Evolutionary conservation across 2,797 vertebrate genomes (phyloP).

Genomic region (Vespertilio murinus): DNA sequence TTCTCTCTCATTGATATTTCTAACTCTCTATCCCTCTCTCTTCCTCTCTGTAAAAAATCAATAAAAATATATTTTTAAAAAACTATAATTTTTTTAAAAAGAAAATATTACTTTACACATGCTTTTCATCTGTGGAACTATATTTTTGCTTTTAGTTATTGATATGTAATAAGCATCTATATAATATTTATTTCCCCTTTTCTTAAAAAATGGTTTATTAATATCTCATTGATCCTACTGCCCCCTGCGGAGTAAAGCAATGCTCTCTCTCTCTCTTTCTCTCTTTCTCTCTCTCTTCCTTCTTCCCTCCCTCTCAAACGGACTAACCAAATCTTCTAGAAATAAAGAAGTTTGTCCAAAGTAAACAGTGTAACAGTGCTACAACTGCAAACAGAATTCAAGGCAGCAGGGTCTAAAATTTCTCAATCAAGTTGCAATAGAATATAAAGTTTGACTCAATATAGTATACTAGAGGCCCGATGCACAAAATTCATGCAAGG

Average conservation of each 20-base stretch:
- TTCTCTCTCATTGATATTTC: too few relatives aligned
- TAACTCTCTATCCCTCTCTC: too few relatives aligned
- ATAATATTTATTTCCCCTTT: not conserved
- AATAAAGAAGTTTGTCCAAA: not conserved
- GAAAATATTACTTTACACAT: not conserved
- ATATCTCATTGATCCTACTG: conserved; percentile 38
- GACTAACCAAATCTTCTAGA: not conserved
- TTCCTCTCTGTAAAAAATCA: too few relatives aligned
- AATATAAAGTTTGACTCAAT: not conserved
- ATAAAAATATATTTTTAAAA: too few relatives aligned
- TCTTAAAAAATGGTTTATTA: conserved; percentile 6
- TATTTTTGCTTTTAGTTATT: conserved; percentile 12
- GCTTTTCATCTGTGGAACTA: not conserved
- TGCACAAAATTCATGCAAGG: too few relatives aligned
- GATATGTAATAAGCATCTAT: not conserved
- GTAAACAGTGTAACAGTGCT: not conserved
- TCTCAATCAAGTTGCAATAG: not conserved
- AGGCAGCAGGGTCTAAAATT: not conserved
- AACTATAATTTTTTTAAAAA: too few relatives aligned
- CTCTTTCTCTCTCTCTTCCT: not conserved
- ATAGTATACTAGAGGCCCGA: not conserved
- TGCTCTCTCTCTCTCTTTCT: not conserved
- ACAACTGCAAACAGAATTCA: not conserved
- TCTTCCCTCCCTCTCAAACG: not conserved
- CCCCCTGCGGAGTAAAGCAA: not conserved